These are phyloP conservation scores for Thera obeliscata DNA, from an alignment of 2,888 invertebrate species.

Conservation along the genomic window DNA sequence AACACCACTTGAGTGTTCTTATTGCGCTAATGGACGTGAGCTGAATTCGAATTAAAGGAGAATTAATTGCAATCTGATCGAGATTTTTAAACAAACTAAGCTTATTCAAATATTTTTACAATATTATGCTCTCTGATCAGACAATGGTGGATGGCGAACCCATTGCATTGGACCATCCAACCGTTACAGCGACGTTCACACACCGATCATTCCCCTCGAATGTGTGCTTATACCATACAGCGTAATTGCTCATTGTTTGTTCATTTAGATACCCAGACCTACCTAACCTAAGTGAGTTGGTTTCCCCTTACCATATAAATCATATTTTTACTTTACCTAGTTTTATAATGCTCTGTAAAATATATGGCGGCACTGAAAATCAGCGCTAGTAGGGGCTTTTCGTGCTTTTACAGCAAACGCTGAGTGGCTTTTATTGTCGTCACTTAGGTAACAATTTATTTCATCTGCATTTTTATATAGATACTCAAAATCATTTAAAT, in stretches of 20 bases:
- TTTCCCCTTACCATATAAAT: not conserved
- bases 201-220: slow-evolving; percentile 45
- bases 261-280: slow-evolving; percentile 18
- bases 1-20: slow-evolving; percentile 53
- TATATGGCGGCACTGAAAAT: too few species aligned
- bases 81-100: not conserved
- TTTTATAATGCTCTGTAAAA: too few species aligned
- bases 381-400: too few species aligned
- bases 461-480: too few species aligned
- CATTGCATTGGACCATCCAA: slow-evolving; percentile 41
- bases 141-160: slow-evolving; percentile 33
- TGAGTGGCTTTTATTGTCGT: too few species aligned
- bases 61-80: not conserved
- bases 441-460: too few species aligned
- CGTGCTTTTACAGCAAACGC: too few species aligned
- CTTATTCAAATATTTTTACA: not conserved
- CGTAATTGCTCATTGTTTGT: slow-evolving; percentile 42
- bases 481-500: not conserved
- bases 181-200: slow-evolving; percentile 41
- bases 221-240: slow-evolving; percentile 24
- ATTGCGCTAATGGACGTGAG: slow-evolving; percentile 53
- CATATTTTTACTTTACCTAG: too few species aligned
- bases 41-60: slow-evolving; percentile 24
- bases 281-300: slow-evolving; percentile 9
- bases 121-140: not conserved